Evolutionary conservation across 2,797 vertebrate genomes (phyloP), one percentile per base, ranked within the genome.

Genomic region (Melanotaenia parkinsoni): DNA sequence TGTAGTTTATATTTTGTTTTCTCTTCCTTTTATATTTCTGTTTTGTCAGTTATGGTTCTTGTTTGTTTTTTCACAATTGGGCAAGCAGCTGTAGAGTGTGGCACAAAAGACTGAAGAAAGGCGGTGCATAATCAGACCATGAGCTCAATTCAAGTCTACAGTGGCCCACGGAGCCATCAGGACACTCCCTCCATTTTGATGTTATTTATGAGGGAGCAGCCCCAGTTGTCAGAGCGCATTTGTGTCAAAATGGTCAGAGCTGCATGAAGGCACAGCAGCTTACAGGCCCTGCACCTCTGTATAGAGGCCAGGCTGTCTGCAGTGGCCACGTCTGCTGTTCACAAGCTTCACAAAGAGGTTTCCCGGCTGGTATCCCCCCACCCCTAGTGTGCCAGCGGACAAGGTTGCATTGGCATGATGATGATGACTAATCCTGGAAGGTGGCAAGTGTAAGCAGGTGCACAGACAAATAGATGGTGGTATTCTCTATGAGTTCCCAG

Each of bases 221-320:
- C 93, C 91, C 92, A 93, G 91, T 94, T 93, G 93, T 95, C 94
- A 86, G 89, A 91, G 83, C 87, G 57, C 85, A 94, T 95, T 95
- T 95, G 93, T 91, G 93, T 95, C 94, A 95, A 94, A 95, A 93
- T 90, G 92, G 91, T 94, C 93, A 91, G 92, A 92, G 93, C 82
- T 88, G 92, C 91, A 88, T 95, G 92, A 94, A 94, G 89, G 88
- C 93, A 82, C 93, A 89, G 91, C 87, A 89, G 89, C 92, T 90
- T 88, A 87, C 86, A 91, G 90, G 86, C 88, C 82, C 77, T 75
- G 83, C 86, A 91, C 86, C 90, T 89, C 92, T 90, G 91, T 80
- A 84, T 85, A 77, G 85, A 82, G 70, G 81, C 85, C 80, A 71
- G 86, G 62, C 84, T 72, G 88, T 86, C 84, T 91, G 89, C 82